A percentile compares a stretch with the other conserved stretches of the same genome.
Evolutionary conservation across 2,888 invertebrate species (phyloP).

Genomic region (Gastracanthus pulcherrimus): DNA sequence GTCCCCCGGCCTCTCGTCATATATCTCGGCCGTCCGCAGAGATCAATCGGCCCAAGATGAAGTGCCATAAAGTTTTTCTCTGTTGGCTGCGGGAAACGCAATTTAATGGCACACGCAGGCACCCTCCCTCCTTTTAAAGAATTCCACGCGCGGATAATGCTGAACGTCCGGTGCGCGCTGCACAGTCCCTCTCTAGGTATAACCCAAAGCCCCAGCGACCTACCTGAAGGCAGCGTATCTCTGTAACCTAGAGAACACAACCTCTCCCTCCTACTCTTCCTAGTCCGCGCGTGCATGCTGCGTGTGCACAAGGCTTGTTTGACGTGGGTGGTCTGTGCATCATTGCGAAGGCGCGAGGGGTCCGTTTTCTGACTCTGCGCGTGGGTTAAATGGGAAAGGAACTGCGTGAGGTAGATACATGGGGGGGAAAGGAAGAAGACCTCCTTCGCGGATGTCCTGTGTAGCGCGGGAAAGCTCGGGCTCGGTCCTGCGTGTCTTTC

Average conservation of each 20-base stretch:
- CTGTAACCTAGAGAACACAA: neutral
- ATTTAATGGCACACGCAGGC: constrained; percentile 46
- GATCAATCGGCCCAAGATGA: constrained; percentile 55
- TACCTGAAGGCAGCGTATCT: constrained; percentile 16
- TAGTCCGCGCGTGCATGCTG: neutral
- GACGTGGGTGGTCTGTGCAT: constrained; percentile 48
- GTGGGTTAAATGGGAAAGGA: neutral
- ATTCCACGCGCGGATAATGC: constrained; percentile 29
- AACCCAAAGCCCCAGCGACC: constrained; percentile 54
- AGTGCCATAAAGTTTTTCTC: constrained; percentile 48
- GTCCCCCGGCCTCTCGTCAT: too few relatives aligned
- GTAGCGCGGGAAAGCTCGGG: neutral
- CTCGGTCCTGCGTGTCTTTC: neutral
- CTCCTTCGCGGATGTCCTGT: constrained; percentile 38
- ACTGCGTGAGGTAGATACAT: neutral
- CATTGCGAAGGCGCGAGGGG: neutral
- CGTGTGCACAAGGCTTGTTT: neutral
- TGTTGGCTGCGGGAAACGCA: constrained; percentile 53
- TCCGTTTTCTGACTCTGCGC: constrained; percentile 3
- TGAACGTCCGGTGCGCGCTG: neutral
- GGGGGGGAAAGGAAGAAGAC: constrained; percentile 18
- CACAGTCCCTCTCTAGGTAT: neutral
- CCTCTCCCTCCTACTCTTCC: neutral
- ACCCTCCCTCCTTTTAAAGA: constrained; percentile 26
- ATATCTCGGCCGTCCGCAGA: constrained; percentile 52